A percentile compares a stretch with the other conserved stretches of the same genome.
phyloP scores from a whole-genome alignment of 2,888 invertebrate genomes.

The Xiphydria camelus region DNA sequence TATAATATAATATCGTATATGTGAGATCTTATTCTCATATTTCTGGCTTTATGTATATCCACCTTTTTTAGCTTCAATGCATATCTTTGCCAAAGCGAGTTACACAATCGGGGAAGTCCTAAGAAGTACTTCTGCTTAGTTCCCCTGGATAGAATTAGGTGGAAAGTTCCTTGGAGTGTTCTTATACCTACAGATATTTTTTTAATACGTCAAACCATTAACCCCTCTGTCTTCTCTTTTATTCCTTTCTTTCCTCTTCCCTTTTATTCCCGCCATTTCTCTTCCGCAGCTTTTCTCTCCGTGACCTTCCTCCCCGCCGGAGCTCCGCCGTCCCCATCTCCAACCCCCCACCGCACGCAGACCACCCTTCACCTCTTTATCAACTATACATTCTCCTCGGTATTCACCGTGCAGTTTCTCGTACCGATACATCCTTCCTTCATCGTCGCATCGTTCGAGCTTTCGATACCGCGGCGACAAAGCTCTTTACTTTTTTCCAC shows the following conservation, averaged over 20 bases:
- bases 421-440: conserved; percentile 49
- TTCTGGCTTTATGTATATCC: too few relatives aligned
- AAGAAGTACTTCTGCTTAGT: too few relatives aligned
- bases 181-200: too few relatives aligned
- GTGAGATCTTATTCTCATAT: too few relatives aligned
- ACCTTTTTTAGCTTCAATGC: too few relatives aligned
- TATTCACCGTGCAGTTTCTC: conserved; percentile 48
- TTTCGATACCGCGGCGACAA: conserved; percentile 47
- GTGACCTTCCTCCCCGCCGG: conserved; percentile 3
- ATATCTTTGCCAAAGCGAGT: too few relatives aligned
- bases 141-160: too few relatives aligned
- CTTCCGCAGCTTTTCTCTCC: conserved; percentile 1
- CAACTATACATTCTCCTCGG: conserved; percentile 42
- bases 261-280: conserved; percentile 10
- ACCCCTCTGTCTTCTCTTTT: conserved; percentile 22
- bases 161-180: too few relatives aligned
- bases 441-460: conserved; percentile 48
- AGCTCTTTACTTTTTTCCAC: conserved; percentile 44
- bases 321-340: conserved; percentile 1
- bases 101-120: too few relatives aligned
- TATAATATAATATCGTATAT: too few relatives aligned
- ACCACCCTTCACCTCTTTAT: neutral
- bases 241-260: conserved; percentile 6
- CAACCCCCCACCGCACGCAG: conserved; percentile 1
- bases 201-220: too few relatives aligned